Evolutionary conservation across 2,797 vertebrate species (phyloP).

Genomic region (Gallirallus australis): DNA sequence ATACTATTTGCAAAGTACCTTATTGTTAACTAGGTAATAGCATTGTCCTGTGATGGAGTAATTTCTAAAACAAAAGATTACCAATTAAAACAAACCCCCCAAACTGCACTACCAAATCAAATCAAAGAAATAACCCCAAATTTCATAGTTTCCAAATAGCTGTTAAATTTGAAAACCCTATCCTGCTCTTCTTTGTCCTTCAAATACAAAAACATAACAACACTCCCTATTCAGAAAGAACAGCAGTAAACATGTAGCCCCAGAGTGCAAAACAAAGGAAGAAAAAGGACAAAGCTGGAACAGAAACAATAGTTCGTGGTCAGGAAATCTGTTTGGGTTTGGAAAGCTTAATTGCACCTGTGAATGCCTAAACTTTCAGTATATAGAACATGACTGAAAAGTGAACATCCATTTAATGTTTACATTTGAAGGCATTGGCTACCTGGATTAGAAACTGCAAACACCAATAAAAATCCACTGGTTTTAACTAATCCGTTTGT

Average conservation of each 20-base stretch:
- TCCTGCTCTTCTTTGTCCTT: not conserved
- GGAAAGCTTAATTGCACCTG: not conserved
- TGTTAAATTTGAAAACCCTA: not conserved
- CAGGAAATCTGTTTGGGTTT: not conserved
- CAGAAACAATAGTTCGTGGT: not conserved
- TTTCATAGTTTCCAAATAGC: not conserved
- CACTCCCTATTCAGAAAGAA: not conserved
- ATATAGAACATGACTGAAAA: not conserved
- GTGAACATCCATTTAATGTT: not conserved
- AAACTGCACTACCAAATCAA: no score
- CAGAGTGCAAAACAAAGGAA: not conserved
- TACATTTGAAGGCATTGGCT: not conserved
- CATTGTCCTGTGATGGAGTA: not conserved
- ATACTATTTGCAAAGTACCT: not conserved
- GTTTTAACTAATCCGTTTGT: constrained; percentile 11
- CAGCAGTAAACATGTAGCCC: not conserved
- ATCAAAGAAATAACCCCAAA: not conserved
- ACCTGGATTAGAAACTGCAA: not conserved
- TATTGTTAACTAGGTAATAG: not conserved
- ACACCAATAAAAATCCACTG: not conserved
- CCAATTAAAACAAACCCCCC: not conserved
- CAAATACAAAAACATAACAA: not conserved
- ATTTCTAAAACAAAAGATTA: not conserved
- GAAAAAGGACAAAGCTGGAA: constrained; percentile 6
- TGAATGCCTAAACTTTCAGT: not conserved